Percentiles rank a stretch among this genome's conserved stretches.
Conservation (phyloP, 2,113 vertebrate genomes). For the Calidris pygmaea region DNA sequence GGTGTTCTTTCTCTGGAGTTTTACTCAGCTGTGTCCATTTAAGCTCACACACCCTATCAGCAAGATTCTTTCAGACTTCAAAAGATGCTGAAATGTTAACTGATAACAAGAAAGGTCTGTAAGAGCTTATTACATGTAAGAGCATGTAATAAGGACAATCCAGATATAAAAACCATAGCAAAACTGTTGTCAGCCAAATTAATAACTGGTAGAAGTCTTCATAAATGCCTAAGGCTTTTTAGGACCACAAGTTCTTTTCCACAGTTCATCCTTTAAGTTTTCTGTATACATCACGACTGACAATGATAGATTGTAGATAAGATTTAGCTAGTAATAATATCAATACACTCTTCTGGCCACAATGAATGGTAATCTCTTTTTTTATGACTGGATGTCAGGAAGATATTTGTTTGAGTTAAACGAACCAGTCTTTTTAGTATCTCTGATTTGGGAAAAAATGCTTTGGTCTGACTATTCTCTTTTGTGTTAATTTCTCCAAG, state of each 20-base stretch:
- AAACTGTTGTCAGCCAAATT: not conserved
- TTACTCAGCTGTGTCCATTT: not conserved
- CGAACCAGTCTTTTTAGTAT: not conserved
- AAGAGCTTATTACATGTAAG: not conserved
- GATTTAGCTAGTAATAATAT: not conserved
- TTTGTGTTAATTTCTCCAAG: not conserved
- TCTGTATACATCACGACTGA: not conserved
- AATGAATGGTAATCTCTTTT: not conserved
- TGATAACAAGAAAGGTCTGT: not conserved
- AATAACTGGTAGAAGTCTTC: not conserved
- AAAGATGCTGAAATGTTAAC: not conserved
- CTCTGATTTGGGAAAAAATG: not conserved
- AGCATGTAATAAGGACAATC: not conserved
- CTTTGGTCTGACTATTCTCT: not conserved
- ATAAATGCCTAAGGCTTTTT: not conserved
- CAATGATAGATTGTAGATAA: not conserved
- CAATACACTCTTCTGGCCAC: not conserved
- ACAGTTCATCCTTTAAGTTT: constrained; percentile 2
- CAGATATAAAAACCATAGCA: not conserved
- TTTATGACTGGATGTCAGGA: not conserved
- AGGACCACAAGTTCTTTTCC: not conserved
- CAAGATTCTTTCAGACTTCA: not conserved
- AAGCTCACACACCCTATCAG: not conserved
- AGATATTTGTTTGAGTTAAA: not conserved
- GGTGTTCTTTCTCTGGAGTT: not conserved